Conservation (phyloP, 2,888 invertebrate species). For the Melitaea athalia region DNA sequence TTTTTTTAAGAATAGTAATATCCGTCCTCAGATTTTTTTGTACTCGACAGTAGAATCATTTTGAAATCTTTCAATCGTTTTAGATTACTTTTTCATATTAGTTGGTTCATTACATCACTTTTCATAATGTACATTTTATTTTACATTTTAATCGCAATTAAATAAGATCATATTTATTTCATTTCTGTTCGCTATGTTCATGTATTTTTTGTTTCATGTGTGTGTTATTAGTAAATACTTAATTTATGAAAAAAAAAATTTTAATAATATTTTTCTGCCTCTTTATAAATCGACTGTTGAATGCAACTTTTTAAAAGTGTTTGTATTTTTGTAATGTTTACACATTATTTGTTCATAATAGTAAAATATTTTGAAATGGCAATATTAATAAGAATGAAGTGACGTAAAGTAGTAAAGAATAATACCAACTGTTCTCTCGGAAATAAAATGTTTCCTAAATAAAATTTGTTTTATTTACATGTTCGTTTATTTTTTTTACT, state of each 20-base stretch:
- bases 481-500: neutral
- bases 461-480: neutral
- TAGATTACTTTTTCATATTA: slow-evolving; percentile 14
- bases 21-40: slow-evolving; percentile 3
- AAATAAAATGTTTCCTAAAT: slow-evolving; percentile 42
- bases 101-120: neutral
- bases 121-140: neutral
- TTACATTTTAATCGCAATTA: neutral
- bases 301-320: slow-evolving; percentile 10
- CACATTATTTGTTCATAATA: slow-evolving; percentile 29
- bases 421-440: slow-evolving; percentile 67
- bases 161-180: slow-evolving; percentile 28
- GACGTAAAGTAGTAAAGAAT: slow-evolving; percentile 54
- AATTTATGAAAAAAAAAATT: too few relatives aligned
- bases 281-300: slow-evolving; percentile 3
- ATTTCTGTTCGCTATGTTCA: slow-evolving; percentile 31
- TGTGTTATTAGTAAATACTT: neutral
- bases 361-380: slow-evolving; percentile 28
- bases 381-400: slow-evolving; percentile 76
- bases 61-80: neutral
- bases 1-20: slow-evolving; percentile 4
- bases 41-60: slow-evolving; percentile 6
- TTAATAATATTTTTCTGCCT: neutral
- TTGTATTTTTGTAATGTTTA: slow-evolving; percentile 26
- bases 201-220: slow-evolving; percentile 11